These are phyloP conservation scores for Tupaia tana DNA, from an alignment of 2,113 vertebrate genomes.

Conservation along the genomic window DNA sequence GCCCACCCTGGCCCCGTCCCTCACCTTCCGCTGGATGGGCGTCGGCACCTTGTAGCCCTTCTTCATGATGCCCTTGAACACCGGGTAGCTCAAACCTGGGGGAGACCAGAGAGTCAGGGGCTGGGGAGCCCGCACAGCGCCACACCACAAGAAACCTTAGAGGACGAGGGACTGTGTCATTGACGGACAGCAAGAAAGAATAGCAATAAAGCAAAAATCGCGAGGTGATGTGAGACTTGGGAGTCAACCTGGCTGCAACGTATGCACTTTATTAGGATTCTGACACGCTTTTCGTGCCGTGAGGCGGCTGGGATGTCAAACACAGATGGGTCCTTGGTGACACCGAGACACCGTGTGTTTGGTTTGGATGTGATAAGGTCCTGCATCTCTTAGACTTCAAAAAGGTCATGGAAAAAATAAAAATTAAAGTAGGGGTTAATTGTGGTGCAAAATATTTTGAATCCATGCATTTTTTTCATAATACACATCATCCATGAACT, in stretches of 20 bases:
- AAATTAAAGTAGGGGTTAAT: no score
- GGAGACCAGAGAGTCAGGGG: background rate
- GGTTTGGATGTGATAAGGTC: fast-evolving
- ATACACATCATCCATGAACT: no score
- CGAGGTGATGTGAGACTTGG: background rate
- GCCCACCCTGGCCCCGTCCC: fast-evolving
- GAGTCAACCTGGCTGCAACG: background rate
- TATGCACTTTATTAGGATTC: background rate
- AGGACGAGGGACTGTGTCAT: background rate
- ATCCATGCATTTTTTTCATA: no score
- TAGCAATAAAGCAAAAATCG: background rate
- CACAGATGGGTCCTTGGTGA: fast-evolving
- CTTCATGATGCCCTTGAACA: constrained; percentile 97
- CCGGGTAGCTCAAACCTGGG: constrained; percentile 95
- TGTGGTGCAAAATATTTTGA: no score
- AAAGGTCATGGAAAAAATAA: no score
- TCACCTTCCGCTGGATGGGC: constrained; percentile 97
- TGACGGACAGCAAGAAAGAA: background rate
- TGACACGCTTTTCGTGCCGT: background rate
- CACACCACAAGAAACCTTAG: background rate
- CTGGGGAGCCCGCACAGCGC: background rate
- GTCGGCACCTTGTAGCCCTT: constrained; percentile 99
- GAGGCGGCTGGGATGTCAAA: background rate
- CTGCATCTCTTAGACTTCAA: background rate
- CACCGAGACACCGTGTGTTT: background rate